Conservation (phyloP, 2,113 vertebrate genomes). For the Petaurus breviceps region DNA sequence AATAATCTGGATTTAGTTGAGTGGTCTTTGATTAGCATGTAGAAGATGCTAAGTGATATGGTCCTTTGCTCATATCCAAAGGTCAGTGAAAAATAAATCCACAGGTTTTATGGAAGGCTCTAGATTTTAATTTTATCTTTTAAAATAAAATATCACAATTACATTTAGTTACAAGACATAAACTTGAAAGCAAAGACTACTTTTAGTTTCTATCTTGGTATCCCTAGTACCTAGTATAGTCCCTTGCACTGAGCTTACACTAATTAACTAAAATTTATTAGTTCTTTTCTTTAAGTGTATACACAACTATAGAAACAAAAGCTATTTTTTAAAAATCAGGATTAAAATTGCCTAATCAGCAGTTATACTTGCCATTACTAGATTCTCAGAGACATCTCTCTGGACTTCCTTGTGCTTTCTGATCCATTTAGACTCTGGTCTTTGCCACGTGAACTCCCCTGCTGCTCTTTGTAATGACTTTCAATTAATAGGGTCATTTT, state of each 20-base stretch:
- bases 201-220: background rate
- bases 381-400: background rate
- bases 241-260: background rate
- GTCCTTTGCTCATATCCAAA: background rate
- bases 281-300: background rate
- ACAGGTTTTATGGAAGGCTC: background rate
- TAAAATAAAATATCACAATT: background rate
- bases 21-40: background rate
- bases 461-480: conserved; percentile 38
- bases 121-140: background rate
- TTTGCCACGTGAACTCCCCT: background rate
- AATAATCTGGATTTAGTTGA: background rate
- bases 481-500: conserved; percentile 38
- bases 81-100: background rate
- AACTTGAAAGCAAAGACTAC: background rate
- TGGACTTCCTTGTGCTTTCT: background rate
- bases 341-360: background rate
- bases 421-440: background rate
- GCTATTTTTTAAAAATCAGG: background rate
- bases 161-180: background rate
- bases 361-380: background rate
- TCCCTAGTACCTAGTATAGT: background rate
- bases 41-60: background rate
- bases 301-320: background rate
- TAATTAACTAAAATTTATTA: background rate